Evolutionary conservation across 2,797 vertebrate species (phyloP).

Genomic region (Bovichtus variegatus): DNA sequence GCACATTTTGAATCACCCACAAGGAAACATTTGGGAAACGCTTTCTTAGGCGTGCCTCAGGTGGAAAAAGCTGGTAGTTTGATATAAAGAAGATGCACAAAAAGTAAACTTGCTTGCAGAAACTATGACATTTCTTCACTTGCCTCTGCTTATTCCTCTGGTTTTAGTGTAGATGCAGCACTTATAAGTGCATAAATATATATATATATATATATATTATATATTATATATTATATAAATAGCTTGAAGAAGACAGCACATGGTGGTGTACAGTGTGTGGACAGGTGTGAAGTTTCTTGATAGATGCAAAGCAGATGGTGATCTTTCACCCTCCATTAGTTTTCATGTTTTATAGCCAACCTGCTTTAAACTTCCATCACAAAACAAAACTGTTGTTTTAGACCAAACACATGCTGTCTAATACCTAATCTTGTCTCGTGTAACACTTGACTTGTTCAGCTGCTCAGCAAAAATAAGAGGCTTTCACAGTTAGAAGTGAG

Average conservation of each 20-base stretch:
- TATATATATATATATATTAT: too few species aligned
- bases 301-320: slow-evolving; percentile 19
- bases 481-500: slow-evolving; percentile 51
- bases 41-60: neutral
- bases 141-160: neutral
- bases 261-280: neutral
- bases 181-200: neutral
- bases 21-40: too few species aligned
- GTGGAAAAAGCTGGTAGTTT: neutral
- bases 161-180: neutral
- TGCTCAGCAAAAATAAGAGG: slow-evolving; percentile 55
- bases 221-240: too few species aligned
- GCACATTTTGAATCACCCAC: too few species aligned
- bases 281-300: neutral
- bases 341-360: neutral
- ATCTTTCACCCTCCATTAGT: neutral
- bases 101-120: neutral
- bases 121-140: neutral
- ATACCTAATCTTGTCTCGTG: slow-evolving; percentile 8
- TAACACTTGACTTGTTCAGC: slow-evolving; percentile 9
- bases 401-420: slow-evolving; percentile 3
- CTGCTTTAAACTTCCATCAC: neutral
- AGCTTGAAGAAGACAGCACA: neutral
- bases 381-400: neutral
- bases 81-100: neutral